Evolutionary conservation across 2,888 invertebrate genomes (phyloP).

Genomic region (Nomada hirtipes): DNA sequence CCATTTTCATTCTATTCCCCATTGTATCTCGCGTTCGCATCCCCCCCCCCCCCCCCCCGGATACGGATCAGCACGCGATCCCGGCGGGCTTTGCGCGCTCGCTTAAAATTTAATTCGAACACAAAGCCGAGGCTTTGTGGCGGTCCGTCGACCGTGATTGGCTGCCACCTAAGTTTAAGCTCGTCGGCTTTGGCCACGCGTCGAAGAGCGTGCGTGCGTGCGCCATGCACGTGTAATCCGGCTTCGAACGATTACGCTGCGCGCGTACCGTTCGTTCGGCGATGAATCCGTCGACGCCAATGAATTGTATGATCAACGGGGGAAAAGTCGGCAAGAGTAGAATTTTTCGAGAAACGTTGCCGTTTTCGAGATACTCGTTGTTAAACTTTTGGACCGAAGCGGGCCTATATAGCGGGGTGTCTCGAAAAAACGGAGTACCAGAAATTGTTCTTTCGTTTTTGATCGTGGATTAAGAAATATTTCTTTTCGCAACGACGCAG

Average conservation of each 20-base stretch:
- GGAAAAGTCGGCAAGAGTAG: neutral
- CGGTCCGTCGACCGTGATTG: constrained; percentile 67
- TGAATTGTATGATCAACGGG: neutral
- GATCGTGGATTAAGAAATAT: neutral
- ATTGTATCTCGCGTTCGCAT: constrained; percentile 4
- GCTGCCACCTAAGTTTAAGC: constrained; percentile 72
- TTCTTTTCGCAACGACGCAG: too few relatives aligned
- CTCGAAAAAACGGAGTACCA: neutral
- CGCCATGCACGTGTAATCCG: constrained; percentile 51
- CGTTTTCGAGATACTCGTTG: neutral
- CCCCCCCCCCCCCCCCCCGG: neutral
- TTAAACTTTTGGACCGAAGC: neutral
- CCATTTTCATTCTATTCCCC: neutral
- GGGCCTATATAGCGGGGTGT: neutral
- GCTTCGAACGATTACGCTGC: constrained; percentile 46
- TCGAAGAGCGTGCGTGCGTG: constrained; percentile 48
- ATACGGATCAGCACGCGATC: constrained; percentile 37
- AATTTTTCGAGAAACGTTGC: neutral
- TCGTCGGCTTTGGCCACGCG: constrained; percentile 57
- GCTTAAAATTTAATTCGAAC: constrained; percentile 72
- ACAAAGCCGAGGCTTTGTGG: constrained; percentile 69
- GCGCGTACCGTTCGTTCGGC: neutral
- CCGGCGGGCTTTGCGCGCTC: constrained; percentile 49
- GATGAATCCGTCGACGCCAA: constrained; percentile 5
- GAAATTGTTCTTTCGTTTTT: too few relatives aligned